These are phyloP conservation scores for Caenorhabditis remanei DNA, from an alignment of 1,140 invertebrate species.

Conservation along the genomic window DNA sequence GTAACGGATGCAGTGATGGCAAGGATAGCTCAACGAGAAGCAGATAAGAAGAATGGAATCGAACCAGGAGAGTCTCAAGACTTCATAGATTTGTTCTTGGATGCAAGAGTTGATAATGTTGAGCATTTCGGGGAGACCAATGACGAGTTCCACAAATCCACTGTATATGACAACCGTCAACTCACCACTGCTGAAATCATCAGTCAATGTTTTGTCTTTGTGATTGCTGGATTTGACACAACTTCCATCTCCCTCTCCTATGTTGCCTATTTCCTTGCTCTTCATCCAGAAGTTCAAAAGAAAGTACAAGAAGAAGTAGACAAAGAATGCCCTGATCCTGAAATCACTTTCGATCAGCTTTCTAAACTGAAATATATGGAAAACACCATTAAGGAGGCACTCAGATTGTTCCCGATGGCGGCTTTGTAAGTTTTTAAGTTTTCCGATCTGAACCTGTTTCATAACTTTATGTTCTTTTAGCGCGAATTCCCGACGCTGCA, in stretches of 20 bases:
- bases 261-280: constrained; percentile 83
- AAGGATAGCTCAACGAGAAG: constrained; percentile 57
- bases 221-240: constrained; percentile 83
- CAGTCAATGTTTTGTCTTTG: constrained; percentile 79
- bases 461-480: constrained; percentile 61
- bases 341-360: constrained; percentile 71
- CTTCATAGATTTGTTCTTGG: constrained; percentile 60
- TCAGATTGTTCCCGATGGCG: constrained; percentile 72
- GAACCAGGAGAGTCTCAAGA: constrained; percentile 55
- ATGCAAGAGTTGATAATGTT: constrained; percentile 44
- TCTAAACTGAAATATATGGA: constrained; percentile 72
- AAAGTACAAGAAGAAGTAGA: constrained; percentile 82
- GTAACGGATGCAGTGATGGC: neutral
- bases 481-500: constrained; percentile 70
- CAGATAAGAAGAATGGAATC: constrained; percentile 19
- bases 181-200: constrained; percentile 79
- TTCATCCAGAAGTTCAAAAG: constrained; percentile 82
- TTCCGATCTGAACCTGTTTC: neutral
- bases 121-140: constrained; percentile 8
- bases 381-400: constrained; percentile 71
- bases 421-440: constrained; percentile 61
- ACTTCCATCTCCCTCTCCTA: constrained; percentile 84
- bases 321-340: constrained; percentile 76
- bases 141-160: constrained; percentile 5
- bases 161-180: constrained; percentile 56